Evolutionary conservation across 37 sponge, comb jelly and placozoan genomes (phyloP), one percentile per base, ranked within the genome.

Genomic region (Aplysina aerophoba): DNA sequence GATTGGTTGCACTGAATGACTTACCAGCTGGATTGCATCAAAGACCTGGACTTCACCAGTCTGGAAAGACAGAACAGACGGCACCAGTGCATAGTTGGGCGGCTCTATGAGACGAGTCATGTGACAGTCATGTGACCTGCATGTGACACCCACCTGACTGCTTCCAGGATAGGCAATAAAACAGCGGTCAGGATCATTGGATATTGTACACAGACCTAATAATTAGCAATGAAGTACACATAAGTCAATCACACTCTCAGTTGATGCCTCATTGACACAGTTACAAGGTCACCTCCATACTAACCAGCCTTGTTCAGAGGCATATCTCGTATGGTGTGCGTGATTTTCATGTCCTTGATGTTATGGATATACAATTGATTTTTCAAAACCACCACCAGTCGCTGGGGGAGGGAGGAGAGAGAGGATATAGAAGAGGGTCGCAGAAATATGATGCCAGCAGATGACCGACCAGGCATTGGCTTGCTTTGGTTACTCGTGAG

Each of bases 311-410:
- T 91, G 74, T 99, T 99, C 56, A 85, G 91, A 63, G 99, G 99
- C 68, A 97, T 99, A 84, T 99, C 99, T 82, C 97, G 83, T 81
- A 99, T 99, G 27, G 97, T 99, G 75, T 99, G 99, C 64, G 94
- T 81, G 17, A 96, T 97, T 88, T 99, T 99, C 99, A 99, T 99
- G 82, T 99, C 99, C 67, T 98, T 93, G 72, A 99, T 99, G 69
- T 96, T 96, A 84, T 99, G 99, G 57, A 99, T 99, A 86, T 96
- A 95, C 58, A 98, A 85, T 20, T 87, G 96, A 71, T 96, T 91
- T 74, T 93, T 81, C 37, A 98, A 74, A 0, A 96, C 92, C 16
- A 99, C 99, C 19, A 99, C 37, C 39, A 99, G 58, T 66, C 97
- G 84, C 93, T 96, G 73, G 40, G 80, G 8, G 28, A 17, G 78